These are phyloP conservation scores for Autographa gamma DNA, from an alignment of 2,888 invertebrate species.

Conservation along the genomic window DNA sequence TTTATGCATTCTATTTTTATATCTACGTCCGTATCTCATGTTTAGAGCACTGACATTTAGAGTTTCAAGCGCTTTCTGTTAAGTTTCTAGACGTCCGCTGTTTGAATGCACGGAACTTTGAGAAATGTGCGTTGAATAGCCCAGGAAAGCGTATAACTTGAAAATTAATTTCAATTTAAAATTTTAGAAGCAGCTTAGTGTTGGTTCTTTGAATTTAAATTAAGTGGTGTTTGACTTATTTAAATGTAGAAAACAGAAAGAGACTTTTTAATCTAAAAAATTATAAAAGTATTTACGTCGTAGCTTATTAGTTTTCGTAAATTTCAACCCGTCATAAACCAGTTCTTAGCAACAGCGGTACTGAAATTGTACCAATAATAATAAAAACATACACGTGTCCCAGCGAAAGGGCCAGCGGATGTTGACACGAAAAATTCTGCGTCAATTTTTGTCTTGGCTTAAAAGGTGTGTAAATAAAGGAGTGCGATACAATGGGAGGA, in stretches of 20 bases:
- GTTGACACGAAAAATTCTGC: slow-evolving; percentile 59
- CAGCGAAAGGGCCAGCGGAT: slow-evolving; percentile 45
- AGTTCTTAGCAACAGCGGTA: slow-evolving; percentile 22
- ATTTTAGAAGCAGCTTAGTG: slow-evolving; percentile 14
- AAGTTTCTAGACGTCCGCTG: slow-evolving; percentile 43
- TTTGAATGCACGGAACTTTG: slow-evolving; percentile 39
- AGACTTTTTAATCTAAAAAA: slow-evolving; percentile 27
- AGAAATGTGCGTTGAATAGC: slow-evolving; percentile 22
- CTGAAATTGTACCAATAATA: slow-evolving; percentile 39
- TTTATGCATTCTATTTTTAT: slow-evolving; percentile 79
- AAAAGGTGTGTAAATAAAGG: slow-evolving; percentile 82
- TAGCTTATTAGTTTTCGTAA: slow-evolving; percentile 1
- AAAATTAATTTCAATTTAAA: slow-evolving; percentile 45
- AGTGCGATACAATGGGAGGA: slow-evolving; percentile 79
- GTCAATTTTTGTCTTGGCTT: slow-evolving; percentile 68
- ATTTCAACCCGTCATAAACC: slow-evolving; percentile 18
- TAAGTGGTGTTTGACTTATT: slow-evolving; percentile 18
- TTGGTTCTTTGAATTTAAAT: slow-evolving; percentile 18
- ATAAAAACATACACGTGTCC: slow-evolving; percentile 40
- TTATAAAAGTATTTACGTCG: background rate
- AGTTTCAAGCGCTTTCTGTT: slow-evolving; percentile 31
- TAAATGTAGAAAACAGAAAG: background rate
- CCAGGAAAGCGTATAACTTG: slow-evolving; percentile 45
- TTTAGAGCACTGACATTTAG: slow-evolving; percentile 52
- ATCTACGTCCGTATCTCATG: slow-evolving; percentile 32